Evolutionary conservation across 2,888 invertebrate genomes (phyloP).

Genomic region (Papilio demoleus): DNA sequence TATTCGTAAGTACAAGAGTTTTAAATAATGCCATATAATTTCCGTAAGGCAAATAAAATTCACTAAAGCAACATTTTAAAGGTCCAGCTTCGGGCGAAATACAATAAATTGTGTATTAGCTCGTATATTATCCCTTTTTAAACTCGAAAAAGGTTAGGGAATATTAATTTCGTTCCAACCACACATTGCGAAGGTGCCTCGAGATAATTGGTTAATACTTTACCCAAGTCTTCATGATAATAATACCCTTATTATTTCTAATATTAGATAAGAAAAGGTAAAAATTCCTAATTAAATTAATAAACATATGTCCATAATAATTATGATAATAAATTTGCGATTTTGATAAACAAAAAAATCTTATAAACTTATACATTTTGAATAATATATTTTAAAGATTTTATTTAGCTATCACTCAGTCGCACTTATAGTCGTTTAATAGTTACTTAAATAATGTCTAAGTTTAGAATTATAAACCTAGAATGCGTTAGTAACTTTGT

Average conservation of each 20-base stretch:
- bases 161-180: conserved; percentile 63
- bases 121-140: conserved; percentile 66
- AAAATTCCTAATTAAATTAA: no score
- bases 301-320: no score
- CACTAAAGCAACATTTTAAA: conserved; percentile 45
- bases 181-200: conserved; percentile 57
- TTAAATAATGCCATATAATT: conserved; percentile 31
- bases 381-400: no score
- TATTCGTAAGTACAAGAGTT: background rate
- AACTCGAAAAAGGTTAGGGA: conserved; percentile 62
- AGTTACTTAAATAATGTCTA: no score
- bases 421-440: no score
- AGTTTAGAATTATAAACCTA: no score
- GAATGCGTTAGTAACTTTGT: no score
- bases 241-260: background rate
- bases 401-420: no score
- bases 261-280: background rate
- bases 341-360: no score
- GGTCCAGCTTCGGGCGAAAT: conserved; percentile 47
- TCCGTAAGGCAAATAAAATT: conserved; percentile 35
- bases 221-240: conserved; percentile 47
- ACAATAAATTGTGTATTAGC: conserved; percentile 66
- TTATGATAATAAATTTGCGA: no score
- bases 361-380: no score
- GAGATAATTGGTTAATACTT: conserved; percentile 63